Evolutionary conservation across 1,140 invertebrate genomes (phyloP), one percentile per base, ranked within the genome.

Genomic region (fruit fly (Drosophila melanogaster)): DNA sequence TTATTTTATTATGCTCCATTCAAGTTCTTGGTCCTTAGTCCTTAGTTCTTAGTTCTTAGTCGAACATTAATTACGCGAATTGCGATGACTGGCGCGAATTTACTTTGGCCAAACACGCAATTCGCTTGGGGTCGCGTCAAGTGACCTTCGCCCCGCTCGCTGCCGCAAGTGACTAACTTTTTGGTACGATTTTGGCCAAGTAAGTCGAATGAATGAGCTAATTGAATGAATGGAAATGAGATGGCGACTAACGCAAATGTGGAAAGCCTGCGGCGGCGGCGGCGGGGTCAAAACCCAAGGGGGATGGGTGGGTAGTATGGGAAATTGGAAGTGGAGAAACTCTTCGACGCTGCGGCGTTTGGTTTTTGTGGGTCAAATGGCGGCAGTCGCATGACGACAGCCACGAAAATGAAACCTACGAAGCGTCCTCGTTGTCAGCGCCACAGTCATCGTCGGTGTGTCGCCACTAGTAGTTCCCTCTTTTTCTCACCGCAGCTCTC

Each of bases 331-430:
- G 47, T 50, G 64, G 64, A 47, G 35, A 49, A 70, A 35, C 50
- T 69, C 47, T 47, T 41, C 30, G 54, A 56, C 64, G 61, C 50
- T 76, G 75, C 71, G 76, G 65, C 61, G 79, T 80, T 84, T 84
- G 49, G 43, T 50, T 81, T 81, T 77, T 81, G 74, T 86, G 78
- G 79, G 83, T 86, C 83, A 87, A 87, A 77, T 59, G 50, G 51
- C 59, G 67, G 64, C 74, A 66, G 81, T 67, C 47, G 72, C 47
- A 51, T 43, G 59, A 56, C 37, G 60, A 35, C 44, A 58, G 47
- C 56, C 46, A 33, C 35, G 60, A 40, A 47, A 46, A 33, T 30
- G 60, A 40, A 47, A 46, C 43, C 55, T 38, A 43, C 59, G 43
- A 51, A 22, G 17, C 47, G 78, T 60, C 56, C 51, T 55, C 55